Evolutionary conservation across 2,797 vertebrate species (phyloP).

Genomic region (Pseudochirops cupreus): DNA sequence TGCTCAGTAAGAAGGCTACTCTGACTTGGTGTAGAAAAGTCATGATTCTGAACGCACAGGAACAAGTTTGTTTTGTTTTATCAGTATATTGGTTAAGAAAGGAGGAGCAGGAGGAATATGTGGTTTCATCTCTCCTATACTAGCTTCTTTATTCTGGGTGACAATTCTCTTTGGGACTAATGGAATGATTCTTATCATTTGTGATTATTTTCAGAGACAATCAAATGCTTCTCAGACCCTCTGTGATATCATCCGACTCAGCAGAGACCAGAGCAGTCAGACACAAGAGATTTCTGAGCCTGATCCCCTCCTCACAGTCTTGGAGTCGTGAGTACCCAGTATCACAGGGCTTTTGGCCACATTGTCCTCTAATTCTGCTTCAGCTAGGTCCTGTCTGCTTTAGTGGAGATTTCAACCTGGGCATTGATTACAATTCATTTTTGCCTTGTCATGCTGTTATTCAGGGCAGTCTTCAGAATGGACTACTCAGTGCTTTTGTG

Average conservation of each 20-base stretch:
- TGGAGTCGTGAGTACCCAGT: constrained; percentile 94
- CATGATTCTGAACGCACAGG: background rate
- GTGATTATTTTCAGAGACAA: constrained; percentile 85
- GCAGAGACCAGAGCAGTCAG: constrained; percentile 96
- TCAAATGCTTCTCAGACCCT: constrained; percentile 98
- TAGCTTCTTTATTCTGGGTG: background rate
- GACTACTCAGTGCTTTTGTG: background rate
- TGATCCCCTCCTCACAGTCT: constrained; percentile 92
- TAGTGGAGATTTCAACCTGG: background rate
- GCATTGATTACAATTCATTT: background rate
- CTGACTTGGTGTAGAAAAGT: background rate
- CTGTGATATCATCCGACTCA: constrained; percentile 96
- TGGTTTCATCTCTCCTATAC: background rate
- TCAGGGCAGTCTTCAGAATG: background rate
- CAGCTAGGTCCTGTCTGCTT: background rate
- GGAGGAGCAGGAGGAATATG: background rate
- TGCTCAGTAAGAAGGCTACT: background rate
- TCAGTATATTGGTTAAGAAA: background rate
- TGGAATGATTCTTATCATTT: fast-evolving
- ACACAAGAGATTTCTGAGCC: constrained; percentile 92
- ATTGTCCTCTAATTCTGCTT: background rate
- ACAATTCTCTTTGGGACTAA: background rate
- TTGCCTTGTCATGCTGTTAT: background rate
- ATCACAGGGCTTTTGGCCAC: background rate
- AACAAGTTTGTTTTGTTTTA: background rate